Evolutionary conservation across 2,888 invertebrate genomes (phyloP).

Genomic region (Cheilosia pagana): DNA sequence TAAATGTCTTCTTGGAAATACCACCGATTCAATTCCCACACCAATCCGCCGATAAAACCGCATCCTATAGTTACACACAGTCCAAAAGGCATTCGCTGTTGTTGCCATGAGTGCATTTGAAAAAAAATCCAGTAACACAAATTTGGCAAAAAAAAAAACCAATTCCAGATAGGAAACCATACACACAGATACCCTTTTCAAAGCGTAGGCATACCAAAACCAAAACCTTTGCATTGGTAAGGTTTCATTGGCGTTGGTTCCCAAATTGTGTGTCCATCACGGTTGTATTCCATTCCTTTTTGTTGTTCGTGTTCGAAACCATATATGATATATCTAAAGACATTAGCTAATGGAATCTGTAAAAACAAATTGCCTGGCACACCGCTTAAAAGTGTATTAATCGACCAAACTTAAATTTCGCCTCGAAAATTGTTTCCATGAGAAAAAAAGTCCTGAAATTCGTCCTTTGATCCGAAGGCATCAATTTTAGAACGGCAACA

Average conservation of each 20-base stretch:
- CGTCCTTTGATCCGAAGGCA: conserved; percentile 17
- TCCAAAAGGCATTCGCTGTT: neutral
- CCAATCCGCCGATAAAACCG: too few relatives aligned
- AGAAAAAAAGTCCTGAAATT: too few relatives aligned
- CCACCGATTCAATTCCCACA: too few relatives aligned
- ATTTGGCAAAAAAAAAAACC: neutral
- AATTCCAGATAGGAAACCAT: neutral
- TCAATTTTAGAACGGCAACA: neutral
- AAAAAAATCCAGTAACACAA: conserved; percentile 13
- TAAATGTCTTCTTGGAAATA: too few relatives aligned
- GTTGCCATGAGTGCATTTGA: neutral
- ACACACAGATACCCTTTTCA: neutral
- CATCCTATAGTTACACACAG: too few relatives aligned
- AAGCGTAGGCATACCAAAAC: neutral
- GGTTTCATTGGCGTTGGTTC: conserved; percentile 7
- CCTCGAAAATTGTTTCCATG: neutral
- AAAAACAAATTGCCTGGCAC: conserved; percentile 8
- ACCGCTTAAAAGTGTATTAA: conserved; percentile 13
- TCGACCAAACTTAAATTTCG: conserved; percentile 31
- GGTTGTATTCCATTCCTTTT: neutral
- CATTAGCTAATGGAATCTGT: conserved; percentile 9
- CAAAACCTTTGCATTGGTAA: neutral
- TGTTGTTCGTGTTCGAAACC: conserved; percentile 8
- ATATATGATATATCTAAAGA: conserved; percentile 5
- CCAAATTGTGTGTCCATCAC: neutral